A percentile compares a stretch with the other conserved stretches of the same genome.
Conservation (phyloP, 2,113 vertebrate species). For the Pollimyrus isidori region DNA sequence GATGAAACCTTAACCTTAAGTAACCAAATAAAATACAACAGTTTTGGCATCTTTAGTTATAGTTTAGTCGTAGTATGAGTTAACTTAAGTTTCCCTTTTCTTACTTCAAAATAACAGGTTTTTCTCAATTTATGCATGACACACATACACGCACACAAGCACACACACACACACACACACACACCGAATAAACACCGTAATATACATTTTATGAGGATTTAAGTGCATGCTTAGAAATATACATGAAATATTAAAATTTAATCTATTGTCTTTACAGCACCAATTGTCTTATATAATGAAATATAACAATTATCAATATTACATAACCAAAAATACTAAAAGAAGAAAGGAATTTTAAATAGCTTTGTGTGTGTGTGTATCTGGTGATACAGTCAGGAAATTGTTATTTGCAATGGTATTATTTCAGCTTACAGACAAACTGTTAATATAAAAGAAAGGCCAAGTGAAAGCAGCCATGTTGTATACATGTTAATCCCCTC, state of each 20-base stretch:
- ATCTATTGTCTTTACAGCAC: not conserved
- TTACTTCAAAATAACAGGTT: not conserved
- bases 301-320: not conserved
- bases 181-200: not conserved
- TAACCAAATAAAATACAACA: not conserved
- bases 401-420: constrained; percentile 37
- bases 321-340: not conserved
- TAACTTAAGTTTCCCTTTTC: not conserved
- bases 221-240: not conserved
- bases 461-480: constrained; percentile 59
- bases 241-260: not conserved
- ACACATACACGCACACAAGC: not conserved
- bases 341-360: not conserved
- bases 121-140: not conserved
- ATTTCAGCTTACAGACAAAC: constrained; percentile 46
- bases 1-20: not conserved
- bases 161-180: no score
- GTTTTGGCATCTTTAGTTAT: not conserved
- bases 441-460: constrained; percentile 51
- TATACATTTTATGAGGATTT: not conserved
- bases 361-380: not conserved
- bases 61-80: not conserved
- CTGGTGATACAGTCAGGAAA: constrained; percentile 41
- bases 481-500: constrained; percentile 71
- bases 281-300: not conserved